A percentile compares a stretch with the other conserved stretches of the same genome.
Evolutionary conservation across 2,113 vertebrate genomes (phyloP).

Genomic region (Anser brachyrhynchus): DNA sequence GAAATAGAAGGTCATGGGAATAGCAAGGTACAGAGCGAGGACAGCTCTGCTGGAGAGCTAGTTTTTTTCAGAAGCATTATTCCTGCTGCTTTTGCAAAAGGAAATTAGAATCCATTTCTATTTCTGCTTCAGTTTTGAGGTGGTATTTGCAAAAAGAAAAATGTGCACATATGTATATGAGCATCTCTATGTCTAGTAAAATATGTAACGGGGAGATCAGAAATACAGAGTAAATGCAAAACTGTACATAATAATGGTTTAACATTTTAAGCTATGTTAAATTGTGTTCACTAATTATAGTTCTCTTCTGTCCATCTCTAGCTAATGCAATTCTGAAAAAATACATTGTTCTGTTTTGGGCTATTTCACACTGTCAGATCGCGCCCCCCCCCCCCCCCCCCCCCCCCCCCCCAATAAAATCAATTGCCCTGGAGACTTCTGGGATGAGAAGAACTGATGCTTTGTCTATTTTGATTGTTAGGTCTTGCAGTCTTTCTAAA

Average conservation of each 20-base stretch:
- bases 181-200: background rate
- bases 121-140: background rate
- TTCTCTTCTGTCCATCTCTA: background rate
- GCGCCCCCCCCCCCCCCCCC: too few relatives aligned
- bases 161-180: background rate
- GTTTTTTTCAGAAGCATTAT: background rate
- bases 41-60: background rate
- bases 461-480: background rate
- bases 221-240: background rate
- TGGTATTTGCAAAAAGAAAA: background rate
- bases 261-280: background rate
- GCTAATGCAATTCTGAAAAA: background rate
- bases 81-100: background rate
- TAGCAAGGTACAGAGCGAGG: background rate
- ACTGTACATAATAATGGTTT: background rate
- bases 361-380: background rate
- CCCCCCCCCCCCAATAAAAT: background rate
- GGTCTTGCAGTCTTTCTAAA: background rate
- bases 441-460: background rate
- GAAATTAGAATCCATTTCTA: background rate
- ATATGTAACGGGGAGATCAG: background rate
- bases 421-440: background rate
- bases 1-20: background rate
- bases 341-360: background rate
- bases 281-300: background rate